These are phyloP conservation scores for Julus scandinavius DNA, from an alignment of 2,888 invertebrate genomes.

Conservation along the genomic window DNA sequence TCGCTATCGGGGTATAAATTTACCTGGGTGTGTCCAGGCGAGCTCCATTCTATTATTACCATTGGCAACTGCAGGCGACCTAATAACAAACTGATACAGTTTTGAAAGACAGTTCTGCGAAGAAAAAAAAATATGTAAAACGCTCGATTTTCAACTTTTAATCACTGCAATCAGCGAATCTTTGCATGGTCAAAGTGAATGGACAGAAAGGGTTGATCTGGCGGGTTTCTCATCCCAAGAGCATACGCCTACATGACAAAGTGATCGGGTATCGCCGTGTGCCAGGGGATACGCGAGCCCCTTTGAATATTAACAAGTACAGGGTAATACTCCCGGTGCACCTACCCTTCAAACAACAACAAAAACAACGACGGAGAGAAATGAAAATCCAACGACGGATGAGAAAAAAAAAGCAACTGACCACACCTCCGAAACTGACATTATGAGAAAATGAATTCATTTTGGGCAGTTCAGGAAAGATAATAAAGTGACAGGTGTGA, in stretches of 20 bases:
- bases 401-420: neutral
- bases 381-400: neutral
- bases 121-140: neutral
- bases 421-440: constrained; percentile 22
- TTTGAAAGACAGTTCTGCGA: neutral
- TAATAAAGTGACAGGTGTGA: constrained; percentile 39
- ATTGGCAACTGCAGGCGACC: constrained; percentile 5
- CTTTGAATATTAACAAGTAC: constrained; percentile 27
- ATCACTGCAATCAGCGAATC: constrained; percentile 27
- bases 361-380: constrained; percentile 1
- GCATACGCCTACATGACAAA: neutral
- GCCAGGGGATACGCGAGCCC: neutral
- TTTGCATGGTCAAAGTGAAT: neutral
- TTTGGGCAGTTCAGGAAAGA: constrained; percentile 17
- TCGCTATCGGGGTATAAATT: neutral
- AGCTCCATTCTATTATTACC: neutral
- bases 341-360: constrained; percentile 19
- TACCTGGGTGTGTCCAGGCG: neutral
- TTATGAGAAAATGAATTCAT: constrained; percentile 29
- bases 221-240: neutral
- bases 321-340: constrained; percentile 30
- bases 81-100: constrained; percentile 27
- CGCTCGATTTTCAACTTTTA: constrained; percentile 5
- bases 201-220: neutral
- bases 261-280: constrained; percentile 37